A percentile compares a stretch with the other conserved stretches of the same genome.
These are phyloP conservation scores for Drosophila watanabei DNA, from an alignment of 1,140 invertebrate species.

Conservation along the genomic window DNA sequence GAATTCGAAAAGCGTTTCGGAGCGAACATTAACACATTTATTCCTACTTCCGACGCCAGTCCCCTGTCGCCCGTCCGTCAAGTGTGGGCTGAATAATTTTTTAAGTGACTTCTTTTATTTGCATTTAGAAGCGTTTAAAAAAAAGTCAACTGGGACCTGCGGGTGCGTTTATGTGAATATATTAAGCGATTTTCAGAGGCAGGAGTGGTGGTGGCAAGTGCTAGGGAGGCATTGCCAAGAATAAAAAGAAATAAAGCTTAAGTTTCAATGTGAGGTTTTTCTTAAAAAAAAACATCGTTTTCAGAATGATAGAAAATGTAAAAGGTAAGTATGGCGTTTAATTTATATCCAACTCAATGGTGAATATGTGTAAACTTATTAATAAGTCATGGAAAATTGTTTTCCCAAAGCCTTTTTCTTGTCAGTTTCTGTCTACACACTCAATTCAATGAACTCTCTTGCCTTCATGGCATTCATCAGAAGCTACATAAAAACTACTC, in stretches of 20 bases:
- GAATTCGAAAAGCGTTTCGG: conserved; percentile 77
- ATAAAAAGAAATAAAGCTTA: no score
- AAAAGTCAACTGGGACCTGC: conserved; percentile 58
- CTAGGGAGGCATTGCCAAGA: background rate
- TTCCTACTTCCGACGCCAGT: conserved; percentile 29
- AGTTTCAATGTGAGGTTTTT: background rate
- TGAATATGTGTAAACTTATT: background rate
- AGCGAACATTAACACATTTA: conserved; percentile 76
- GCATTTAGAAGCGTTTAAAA: conserved; percentile 66
- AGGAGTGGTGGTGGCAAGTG: background rate
- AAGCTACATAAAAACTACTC: conserved; percentile 28
- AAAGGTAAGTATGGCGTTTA: background rate
- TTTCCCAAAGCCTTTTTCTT: background rate
- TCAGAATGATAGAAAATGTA: background rate
- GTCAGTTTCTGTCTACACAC: background rate
- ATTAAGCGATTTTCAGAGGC: conserved; percentile 35
- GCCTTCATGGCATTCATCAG: background rate
- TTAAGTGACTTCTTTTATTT: conserved; percentile 80
- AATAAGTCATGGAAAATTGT: no score
- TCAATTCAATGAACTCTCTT: background rate
- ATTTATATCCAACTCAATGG: background rate
- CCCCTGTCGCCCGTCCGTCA: conserved; percentile 32
- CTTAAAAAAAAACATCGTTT: background rate
- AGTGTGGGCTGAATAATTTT: conserved; percentile 68
- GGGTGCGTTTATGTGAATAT: conserved; percentile 54